Evolutionary conservation across 2,113 vertebrate species (phyloP).

Genomic region (Apteryx mantelli): DNA sequence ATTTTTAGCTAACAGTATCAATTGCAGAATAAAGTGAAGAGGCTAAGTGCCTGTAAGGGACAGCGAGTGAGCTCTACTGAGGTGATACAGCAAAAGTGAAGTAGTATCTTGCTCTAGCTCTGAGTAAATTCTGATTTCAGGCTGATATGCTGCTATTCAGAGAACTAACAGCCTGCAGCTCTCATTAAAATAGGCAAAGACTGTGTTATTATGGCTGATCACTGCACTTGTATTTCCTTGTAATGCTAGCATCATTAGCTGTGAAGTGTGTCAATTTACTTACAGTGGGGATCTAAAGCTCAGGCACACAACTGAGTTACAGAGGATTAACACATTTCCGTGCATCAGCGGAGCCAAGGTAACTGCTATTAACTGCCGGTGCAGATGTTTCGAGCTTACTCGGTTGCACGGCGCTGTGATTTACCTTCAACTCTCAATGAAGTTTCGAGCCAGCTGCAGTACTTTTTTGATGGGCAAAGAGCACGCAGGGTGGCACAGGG

Average conservation of each 20-base stretch:
- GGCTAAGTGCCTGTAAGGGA: not conserved
- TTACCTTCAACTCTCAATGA: not conserved
- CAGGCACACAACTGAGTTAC: not conserved
- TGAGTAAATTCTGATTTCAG: conserved; percentile 3
- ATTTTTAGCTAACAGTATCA: not conserved
- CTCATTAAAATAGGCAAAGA: conserved; percentile 22
- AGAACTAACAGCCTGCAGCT: not conserved
- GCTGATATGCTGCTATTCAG: not conserved
- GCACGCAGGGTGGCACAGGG: not conserved
- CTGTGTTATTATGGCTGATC: conserved; percentile 22
- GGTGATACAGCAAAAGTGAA: not conserved
- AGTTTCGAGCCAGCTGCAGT: not conserved
- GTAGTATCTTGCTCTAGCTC: not conserved
- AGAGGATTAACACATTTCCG: not conserved
- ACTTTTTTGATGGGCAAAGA: not conserved
- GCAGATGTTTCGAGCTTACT: not conserved
- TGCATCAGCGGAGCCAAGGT: not conserved
- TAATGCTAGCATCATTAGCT: conserved; percentile 4
- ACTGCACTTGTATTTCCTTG: conserved; percentile 5
- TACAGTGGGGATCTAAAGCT: not conserved
- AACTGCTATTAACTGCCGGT: conserved; percentile 26
- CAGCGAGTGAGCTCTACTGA: not conserved
- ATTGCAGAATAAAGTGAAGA: not conserved
- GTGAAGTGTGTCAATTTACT: conserved; percentile 39
- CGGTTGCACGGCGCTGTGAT: not conserved